These are phyloP conservation scores for Polypterus bichir DNA, from an alignment of 2,113 vertebrate genomes.

Conservation along the genomic window DNA sequence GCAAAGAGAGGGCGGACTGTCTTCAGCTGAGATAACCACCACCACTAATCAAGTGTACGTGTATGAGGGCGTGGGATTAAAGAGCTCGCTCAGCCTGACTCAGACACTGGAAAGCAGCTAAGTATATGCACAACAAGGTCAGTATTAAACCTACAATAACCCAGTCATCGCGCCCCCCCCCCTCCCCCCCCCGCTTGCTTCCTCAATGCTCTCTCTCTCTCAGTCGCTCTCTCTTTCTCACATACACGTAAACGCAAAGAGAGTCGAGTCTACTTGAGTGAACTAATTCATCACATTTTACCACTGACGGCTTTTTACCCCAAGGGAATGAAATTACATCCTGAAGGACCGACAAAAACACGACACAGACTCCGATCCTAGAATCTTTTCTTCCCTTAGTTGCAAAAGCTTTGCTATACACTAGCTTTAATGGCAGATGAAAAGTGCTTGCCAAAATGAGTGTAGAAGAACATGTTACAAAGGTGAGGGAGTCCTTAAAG, in stretches of 20 bases:
- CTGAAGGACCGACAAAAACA: constrained; percentile 33
- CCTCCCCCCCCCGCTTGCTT: not conserved
- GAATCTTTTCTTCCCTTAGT: not conserved
- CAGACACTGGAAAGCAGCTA: constrained; percentile 53
- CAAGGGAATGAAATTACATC: constrained; percentile 51
- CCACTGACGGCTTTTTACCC: constrained; percentile 50
- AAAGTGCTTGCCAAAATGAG: too few species aligned
- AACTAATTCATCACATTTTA: constrained; percentile 65
- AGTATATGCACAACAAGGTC: constrained; percentile 49
- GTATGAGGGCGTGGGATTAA: constrained; percentile 82
- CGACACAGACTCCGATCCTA: not conserved
- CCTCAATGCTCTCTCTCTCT: constrained; percentile 14
- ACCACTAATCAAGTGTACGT: constrained; percentile 84
- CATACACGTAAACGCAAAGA: constrained; percentile 24
- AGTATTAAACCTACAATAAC: constrained; percentile 42
- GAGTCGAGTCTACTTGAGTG: constrained; percentile 36
- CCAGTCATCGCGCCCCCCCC: constrained; percentile 7
- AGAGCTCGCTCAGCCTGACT: constrained; percentile 69
- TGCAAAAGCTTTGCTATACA: not conserved
- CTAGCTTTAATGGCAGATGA: not conserved
- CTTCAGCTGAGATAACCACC: constrained; percentile 86
- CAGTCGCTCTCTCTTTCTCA: constrained; percentile 15
- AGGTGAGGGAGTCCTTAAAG: not conserved
- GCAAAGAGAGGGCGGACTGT: constrained; percentile 66
- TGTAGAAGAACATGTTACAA: not conserved